Base-by-base conservation (phyloP, 1,140 invertebrate species). In the Drosophila bipectinata region DNA sequence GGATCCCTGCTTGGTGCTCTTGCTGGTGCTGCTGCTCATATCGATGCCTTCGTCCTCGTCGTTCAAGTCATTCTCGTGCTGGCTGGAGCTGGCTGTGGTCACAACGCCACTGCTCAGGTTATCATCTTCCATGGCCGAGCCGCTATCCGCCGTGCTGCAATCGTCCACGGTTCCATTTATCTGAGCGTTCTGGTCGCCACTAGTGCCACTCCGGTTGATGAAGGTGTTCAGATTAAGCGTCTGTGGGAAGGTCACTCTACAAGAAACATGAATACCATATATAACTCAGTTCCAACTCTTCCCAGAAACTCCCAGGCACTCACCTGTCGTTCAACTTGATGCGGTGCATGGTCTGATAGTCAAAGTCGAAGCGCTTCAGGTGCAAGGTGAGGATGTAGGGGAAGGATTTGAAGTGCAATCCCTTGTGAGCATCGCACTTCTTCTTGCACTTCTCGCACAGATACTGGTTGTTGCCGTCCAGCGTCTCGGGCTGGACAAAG, bases 261-360 rank as follows among this genome's bases (percentile, higher is more conserved):
- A 93, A 93, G 71, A 68, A 28, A 32, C 18, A 6, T 0, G 0
- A 44, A 18, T 26, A 30, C 14, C 15, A 14, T 32, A 21, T 21
- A 21, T 3, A 21, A 18, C n/a, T 14, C 37, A 51, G 12, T 12
- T 9, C 1, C 2, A 14, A 12, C 1, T 3, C 0, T 7, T 6
- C 10, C 10, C 12, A 15, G 6, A 0, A 9, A 92, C 93, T 5
- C 10, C 10, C 12, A 15, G 5, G 3, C 3, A 92, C 93, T 93
- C 92, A 98, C 97, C 95, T 96, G 92, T 98, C 97, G 92, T 98
- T 98, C 18, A 98, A 92, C 92, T 98, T 98, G 62, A 98, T 97
- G 66, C 97, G 93, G 87, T 97, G 96, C 92, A 97, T 94, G 8
- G 95, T 97, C 55, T 94, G 94, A 79, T 97, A 98, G 91, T 98